Percentiles rank a stretch among this genome's conserved stretches.
phyloP scores from a whole-genome alignment of 2,113 vertebrate genomes.

The Austrofundulus limnaeus region DNA sequence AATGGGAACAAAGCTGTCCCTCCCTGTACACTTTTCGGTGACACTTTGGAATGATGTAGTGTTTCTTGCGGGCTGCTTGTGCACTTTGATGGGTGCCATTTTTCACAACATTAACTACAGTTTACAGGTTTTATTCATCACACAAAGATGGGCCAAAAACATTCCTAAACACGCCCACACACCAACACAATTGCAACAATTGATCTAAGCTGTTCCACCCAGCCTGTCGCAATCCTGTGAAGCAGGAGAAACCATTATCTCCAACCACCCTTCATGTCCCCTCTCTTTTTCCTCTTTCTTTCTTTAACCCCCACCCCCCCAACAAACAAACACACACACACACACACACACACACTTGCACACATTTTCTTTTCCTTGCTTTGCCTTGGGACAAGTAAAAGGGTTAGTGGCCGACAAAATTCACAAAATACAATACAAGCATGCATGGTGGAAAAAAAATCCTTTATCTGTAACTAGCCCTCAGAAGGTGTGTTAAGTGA shows the following conservation, averaged over 20 bases:
- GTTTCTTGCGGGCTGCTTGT: constrained; percentile 67
- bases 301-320: background rate
- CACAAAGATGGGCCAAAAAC: constrained; percentile 69
- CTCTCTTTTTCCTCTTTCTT: constrained; percentile 12
- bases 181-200: constrained; percentile 71
- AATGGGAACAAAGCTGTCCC: constrained; percentile 60
- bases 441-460: constrained; percentile 22
- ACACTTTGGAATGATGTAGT: constrained; percentile 73
- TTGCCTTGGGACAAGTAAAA: constrained; percentile 40
- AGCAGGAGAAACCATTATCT: constrained; percentile 63
- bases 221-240: constrained; percentile 61
- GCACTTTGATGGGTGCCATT: constrained; percentile 68
- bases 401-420: constrained; percentile 23
- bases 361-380: constrained; percentile 31
- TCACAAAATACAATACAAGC: constrained; percentile 39
- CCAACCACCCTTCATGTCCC: constrained; percentile 38
- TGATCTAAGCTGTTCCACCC: constrained; percentile 69
- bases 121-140: constrained; percentile 78
- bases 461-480: constrained; percentile 38
- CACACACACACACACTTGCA: no score
- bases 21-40: constrained; percentile 60
- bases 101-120: constrained; percentile 80
- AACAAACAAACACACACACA: no score
- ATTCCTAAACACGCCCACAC: constrained; percentile 71
- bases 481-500: constrained; percentile 37